Evolutionary conservation across 2,113 vertebrate species (phyloP).

Genomic region (Gnathonemus longibarbis): DNA sequence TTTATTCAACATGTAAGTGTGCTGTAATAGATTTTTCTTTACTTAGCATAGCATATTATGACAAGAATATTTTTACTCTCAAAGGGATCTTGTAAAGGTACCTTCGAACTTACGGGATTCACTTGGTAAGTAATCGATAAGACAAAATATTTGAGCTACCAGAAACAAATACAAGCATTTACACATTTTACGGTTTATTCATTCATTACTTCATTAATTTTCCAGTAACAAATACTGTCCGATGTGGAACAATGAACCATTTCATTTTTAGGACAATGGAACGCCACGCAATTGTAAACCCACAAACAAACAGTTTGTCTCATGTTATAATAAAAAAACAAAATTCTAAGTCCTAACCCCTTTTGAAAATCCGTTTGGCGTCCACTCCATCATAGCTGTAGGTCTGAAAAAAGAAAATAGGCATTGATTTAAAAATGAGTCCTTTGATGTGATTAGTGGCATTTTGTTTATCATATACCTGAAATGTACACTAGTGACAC

Average conservation of each 20-base stretch:
- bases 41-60: neutral
- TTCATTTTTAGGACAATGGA: neutral
- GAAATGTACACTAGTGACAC: neutral
- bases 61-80: neutral
- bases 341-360: slow-evolving; percentile 41
- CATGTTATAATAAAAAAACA: neutral
- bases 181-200: neutral
- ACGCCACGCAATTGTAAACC: neutral
- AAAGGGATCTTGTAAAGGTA: neutral
- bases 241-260: neutral
- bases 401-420: slow-evolving; percentile 53
- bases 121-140: neutral
- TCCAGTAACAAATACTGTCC: neutral
- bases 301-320: neutral
- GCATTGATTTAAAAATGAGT: neutral
- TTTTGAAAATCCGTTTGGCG: slow-evolving; percentile 85
- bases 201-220: neutral
- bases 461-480: neutral
- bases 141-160: neutral
- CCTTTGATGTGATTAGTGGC: neutral
- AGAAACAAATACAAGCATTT: neutral
- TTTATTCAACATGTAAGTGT: slow-evolving; percentile 10
- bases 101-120: neutral
- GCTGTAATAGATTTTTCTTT: neutral
- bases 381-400: slow-evolving; percentile 84